Conservation (phyloP, 2,797 vertebrate species). For the Sarcophilus harrisii region DNA sequence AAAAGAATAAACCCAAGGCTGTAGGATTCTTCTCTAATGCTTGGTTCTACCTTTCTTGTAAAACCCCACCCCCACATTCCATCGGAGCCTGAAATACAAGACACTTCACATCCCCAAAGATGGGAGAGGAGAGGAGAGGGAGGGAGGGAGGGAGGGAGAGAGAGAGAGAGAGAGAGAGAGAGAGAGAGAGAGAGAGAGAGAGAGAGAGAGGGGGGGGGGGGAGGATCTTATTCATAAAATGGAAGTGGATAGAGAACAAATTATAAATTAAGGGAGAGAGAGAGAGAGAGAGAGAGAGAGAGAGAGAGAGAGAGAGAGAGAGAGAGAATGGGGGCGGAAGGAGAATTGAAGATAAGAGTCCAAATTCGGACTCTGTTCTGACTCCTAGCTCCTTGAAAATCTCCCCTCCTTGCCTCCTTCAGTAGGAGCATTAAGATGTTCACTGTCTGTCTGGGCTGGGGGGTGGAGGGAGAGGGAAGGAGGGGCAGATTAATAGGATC, state of each 20-base stretch:
- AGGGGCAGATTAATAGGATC: conserved; percentile 76
- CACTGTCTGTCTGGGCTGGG: conserved; percentile 10
- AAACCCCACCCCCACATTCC: background rate
- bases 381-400: background rate
- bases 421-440: conserved; percentile 70
- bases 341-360: conserved; percentile 18
- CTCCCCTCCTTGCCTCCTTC: conserved; percentile 37
- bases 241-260: too few species aligned
- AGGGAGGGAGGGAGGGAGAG: background rate
- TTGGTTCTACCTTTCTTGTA: conserved; percentile 27
- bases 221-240: too few species aligned
- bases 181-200: background rate
- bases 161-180: background rate
- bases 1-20: conserved; percentile 32
- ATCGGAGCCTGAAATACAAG: conserved; percentile 25
- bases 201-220: background rate
- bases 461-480: conserved; percentile 48
- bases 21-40: background rate
- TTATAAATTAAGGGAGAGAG: background rate
- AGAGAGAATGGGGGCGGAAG: rapidly evolving
- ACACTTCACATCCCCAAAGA: background rate
- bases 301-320: background rate
- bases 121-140: background rate
- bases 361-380: background rate
- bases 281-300: background rate